Base-by-base conservation (phyloP, 1,140 invertebrate species). In the Pogonus chalceus region DNA sequence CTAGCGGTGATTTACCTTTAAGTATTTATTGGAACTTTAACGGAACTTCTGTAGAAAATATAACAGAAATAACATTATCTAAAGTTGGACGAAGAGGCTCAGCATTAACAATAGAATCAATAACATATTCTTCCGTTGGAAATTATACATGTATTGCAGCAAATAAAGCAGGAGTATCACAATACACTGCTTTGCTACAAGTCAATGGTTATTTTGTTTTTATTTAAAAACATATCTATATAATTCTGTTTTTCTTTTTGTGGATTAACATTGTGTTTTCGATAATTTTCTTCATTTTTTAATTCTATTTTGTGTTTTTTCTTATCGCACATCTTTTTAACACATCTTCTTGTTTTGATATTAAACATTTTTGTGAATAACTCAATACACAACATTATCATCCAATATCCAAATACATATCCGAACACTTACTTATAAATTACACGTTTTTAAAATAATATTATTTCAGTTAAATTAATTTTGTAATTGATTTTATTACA, bases 181-280 rank as follows among this genome's bases (percentile, higher is more conserved):
- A 80, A 57, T 84, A 85, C 59, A 81, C 82, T 21, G 78, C 84
- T 16, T 63, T 77, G 49, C 72, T 87, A 50, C 76, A 77, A 56
- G 80, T 87, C 51, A 82, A 82, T 62, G 80, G 80, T 82, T 63
- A 62, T 48, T 48, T 55, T 79, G 68, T 71, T 65, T n/a, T n/a
- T n/a, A n/a, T n/a, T n/a, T n/a, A n/a, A n/a, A n/a, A n/a, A n/a
- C n/a, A n/a, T n/a, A n/a, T n/a, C n/a, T n/a, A n/a, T n/a, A n/a
- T n/a, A n/a, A n/a, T n/a, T n/a, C n/a, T n/a, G n/a, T n/a, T n/a
- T n/a, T n/a, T n/a, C n/a, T n/a, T n/a, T n/a, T n/a, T n/a, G n/a
- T n/a, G n/a, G n/a, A n/a, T n/a, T n/a, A n/a, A n/a, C n/a, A n/a
- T n/a, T n/a, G n/a, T n/a, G n/a, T n/a, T n/a, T 31, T 31, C 35